These are phyloP conservation scores for Stegostoma tigrinum DNA, from an alignment of 2,113 vertebrate genomes.

Conservation along the genomic window DNA sequence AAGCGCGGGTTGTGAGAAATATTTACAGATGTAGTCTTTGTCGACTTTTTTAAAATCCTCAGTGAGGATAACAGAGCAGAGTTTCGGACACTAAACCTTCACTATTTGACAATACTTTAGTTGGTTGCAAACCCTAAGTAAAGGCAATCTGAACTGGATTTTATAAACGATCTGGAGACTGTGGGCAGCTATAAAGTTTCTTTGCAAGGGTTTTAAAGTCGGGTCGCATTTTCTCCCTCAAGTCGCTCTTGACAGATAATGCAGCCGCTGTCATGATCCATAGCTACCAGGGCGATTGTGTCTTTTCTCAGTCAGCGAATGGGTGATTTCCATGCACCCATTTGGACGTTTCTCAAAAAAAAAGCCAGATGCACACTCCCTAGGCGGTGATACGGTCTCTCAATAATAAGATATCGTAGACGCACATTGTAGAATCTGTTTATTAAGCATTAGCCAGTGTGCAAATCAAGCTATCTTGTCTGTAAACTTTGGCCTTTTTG, in stretches of 20 bases:
- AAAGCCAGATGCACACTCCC: background rate
- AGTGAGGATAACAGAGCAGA: background rate
- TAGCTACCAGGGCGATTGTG: background rate
- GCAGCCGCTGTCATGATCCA: background rate
- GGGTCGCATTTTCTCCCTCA: background rate
- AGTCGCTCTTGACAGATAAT: background rate
- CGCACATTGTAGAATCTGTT: slow-evolving; percentile 29
- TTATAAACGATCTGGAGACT: background rate
- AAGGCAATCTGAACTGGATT: background rate
- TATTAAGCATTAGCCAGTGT: slow-evolving; percentile 33
- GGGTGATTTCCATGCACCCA: background rate
- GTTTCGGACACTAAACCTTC: background rate
- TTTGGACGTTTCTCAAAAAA: too few relatives aligned
- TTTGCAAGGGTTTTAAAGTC: background rate
- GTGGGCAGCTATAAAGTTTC: too few relatives aligned
- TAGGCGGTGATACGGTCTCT: background rate
- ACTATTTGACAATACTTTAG: background rate
- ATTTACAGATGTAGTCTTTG: background rate
- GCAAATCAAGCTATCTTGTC: slow-evolving; percentile 34
- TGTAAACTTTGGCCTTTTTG: slow-evolving; percentile 30
- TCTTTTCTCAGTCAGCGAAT: background rate
- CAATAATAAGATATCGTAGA: background rate
- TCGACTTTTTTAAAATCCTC: background rate
- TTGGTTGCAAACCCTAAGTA: background rate
- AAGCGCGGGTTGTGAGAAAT: background rate